Base-by-base conservation (phyloP, 2,797 vertebrate genomes). In the Sphenopsis melanotis region DNA sequence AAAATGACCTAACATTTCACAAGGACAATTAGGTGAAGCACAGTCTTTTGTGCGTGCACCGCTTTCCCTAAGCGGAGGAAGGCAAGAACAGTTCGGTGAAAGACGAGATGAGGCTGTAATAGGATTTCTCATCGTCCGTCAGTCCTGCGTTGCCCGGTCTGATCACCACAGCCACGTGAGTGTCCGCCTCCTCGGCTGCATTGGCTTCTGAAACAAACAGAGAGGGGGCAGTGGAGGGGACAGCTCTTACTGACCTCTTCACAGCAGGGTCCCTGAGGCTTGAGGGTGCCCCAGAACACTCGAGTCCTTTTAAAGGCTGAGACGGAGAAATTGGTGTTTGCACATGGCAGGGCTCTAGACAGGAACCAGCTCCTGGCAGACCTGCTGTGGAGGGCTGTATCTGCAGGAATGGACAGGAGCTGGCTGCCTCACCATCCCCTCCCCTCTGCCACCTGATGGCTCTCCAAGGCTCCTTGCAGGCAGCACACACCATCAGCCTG, bases 131-230 rank as follows among this genome's bases (percentile, higher is more conserved):
- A 21, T 99, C 99, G 0, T 99, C 99, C 0, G 99, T 99, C 90
- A 99, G 95, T 89, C 99, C 99, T 42, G 98, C 98, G 12, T 99
- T 99, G 56, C 99, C 99, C 0, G 99, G 98, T 74, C 99, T 96
- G 81, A 99, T 98, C 86, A 99, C 99, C 94, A 99, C 94, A 29
- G 98, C 98, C 59, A 99, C 98, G 0, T 99, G 99, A 87, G 98
- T 84, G 5, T 98, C 98, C 0, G 98, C 99, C 20, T 99, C 99
- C 93, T 99, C 98, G 0, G 99, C 99, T 0, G 99, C 99, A n/a
- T 98, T 98, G 15, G 99, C 99, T 98, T 99, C 99, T 99, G 98
- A 37, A 97, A 96, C 87, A 36, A 68, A 95, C 79, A 76, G 36
- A 94, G 29, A 5, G 13, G 29, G 52, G n/a, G 63, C 14, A 57